Conservation (phyloP, 2,888 invertebrate genomes). For the Amblyjoppa proteus region DNA sequence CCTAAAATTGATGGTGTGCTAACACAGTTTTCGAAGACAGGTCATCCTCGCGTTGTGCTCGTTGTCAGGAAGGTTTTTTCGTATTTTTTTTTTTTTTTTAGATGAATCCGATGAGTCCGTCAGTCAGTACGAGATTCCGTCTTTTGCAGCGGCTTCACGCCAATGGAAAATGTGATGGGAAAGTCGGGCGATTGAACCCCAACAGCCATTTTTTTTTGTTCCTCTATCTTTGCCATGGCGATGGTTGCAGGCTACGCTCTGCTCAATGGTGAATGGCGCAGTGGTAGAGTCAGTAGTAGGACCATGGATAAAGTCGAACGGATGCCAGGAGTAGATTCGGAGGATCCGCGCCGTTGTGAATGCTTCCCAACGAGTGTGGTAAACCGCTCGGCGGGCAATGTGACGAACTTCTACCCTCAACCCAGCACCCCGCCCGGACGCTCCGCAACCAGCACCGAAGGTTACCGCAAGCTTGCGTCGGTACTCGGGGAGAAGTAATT, state of each 20-base stretch:
- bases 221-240: neutral
- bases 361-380: constrained; percentile 67
- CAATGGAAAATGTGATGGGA: neutral
- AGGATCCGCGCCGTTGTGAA: constrained; percentile 60
- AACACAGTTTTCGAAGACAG: no score
- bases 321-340: constrained; percentile 52
- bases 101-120: neutral
- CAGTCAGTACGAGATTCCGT: neutral
- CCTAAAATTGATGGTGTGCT: no score
- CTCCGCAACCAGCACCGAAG: constrained; percentile 50
- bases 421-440: constrained; percentile 13
- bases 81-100: no score
- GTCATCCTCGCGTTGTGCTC: no score
- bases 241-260: neutral
- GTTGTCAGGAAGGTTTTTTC: no score
- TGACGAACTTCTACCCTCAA: constrained; percentile 60
- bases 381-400: constrained; percentile 60
- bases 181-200: neutral
- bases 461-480: constrained; percentile 60
- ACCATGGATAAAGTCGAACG: constrained; percentile 38
- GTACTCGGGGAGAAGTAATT: constrained; percentile 63
- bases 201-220: neutral
- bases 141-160: neutral
- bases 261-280: constrained; percentile 4
- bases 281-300: constrained; percentile 10